phyloP scores from a whole-genome alignment of 2,113 vertebrate genomes.

The Etheostoma cragini region DNA sequence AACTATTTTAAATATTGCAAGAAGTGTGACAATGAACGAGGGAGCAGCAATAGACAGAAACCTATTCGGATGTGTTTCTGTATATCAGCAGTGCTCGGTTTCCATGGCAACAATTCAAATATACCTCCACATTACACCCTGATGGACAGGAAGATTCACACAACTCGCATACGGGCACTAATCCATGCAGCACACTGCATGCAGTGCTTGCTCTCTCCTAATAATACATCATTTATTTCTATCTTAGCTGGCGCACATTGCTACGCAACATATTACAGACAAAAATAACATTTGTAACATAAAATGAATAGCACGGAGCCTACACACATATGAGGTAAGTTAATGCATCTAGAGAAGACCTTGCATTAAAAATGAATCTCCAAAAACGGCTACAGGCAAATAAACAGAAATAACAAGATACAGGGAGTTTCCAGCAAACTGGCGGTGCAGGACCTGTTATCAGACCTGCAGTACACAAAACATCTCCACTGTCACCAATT shows the following conservation, averaged over 20 bases:
- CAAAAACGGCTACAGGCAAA: slow-evolving; percentile 49
- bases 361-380: slow-evolving; percentile 65
- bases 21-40: slow-evolving; percentile 62
- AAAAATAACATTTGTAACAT: slow-evolving; percentile 42
- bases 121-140: slow-evolving; percentile 71
- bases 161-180: slow-evolving; percentile 17
- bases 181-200: slow-evolving; percentile 30
- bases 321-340: slow-evolving; percentile 34
- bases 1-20: slow-evolving; percentile 51
- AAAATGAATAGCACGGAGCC: slow-evolving; percentile 44
- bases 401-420: slow-evolving; percentile 46
- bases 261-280: slow-evolving; percentile 11
- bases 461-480: slow-evolving; percentile 24
- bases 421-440: slow-evolving; percentile 2
- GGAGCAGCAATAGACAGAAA: slow-evolving; percentile 48
- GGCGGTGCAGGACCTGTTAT: slow-evolving; percentile 22
- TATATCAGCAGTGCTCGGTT: slow-evolving; percentile 79
- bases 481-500: slow-evolving; percentile 42
- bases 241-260: slow-evolving; percentile 34
- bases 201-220: slow-evolving; percentile 36
- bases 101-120: slow-evolving; percentile 87
- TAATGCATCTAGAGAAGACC: slow-evolving; percentile 52
- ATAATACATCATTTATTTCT: slow-evolving; percentile 63
- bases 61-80: slow-evolving; percentile 61
- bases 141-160: slow-evolving; percentile 73